Evolutionary conservation across 2,888 invertebrate genomes (phyloP), one percentile per base, ranked within the genome.

Genomic region (Philereme transversata): DNA sequence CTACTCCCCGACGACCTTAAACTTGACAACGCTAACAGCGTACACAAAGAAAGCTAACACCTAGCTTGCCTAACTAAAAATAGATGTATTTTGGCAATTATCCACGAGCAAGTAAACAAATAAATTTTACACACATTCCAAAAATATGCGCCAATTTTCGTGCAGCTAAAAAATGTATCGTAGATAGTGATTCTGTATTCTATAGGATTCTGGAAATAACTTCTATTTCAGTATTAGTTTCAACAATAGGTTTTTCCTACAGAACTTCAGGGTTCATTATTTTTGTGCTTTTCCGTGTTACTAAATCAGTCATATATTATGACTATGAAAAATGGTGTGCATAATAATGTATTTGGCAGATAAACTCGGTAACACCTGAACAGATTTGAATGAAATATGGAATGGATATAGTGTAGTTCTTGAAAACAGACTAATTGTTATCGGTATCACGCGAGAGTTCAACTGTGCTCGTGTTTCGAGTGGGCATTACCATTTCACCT

Each of bases 1-100:
- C 44, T 57, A 6, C 10, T 7, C 5, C 40, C 58, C 67, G 69
- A 65, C 75, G 22, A 65, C 75, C 74, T 74, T 73, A 74, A 75
- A 76, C 76, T 74, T 78, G 56, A 48, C 65, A 64, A 70, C 35
- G 51, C 57, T 63, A 65, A 63, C 59, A 67, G 47, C 51, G 65
- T 63, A 67, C 49, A 67, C 70, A 65, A 60, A 54, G 60, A 54
- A 72, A 70, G 69, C 65, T 69, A 71, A 73, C 75, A 72, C 73
- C 70, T 74, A 76, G 73, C 69, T 69, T 69, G 67, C 71, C 67
- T 11, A 73, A 77, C 83, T 78, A 79, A 81, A 80, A 80, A 83
- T 73, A 64, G 68, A 64, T 60, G 55, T 64, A 71, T 63, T 81
- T 76, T 86, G 87, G 87, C 86, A 70, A 68, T 60, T 57, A 69